Percentiles rank a stretch among this genome's conserved stretches.
These are phyloP conservation scores for Trinectes maculatus DNA, from an alignment of 2,113 vertebrate genomes.

Conservation along the genomic window DNA sequence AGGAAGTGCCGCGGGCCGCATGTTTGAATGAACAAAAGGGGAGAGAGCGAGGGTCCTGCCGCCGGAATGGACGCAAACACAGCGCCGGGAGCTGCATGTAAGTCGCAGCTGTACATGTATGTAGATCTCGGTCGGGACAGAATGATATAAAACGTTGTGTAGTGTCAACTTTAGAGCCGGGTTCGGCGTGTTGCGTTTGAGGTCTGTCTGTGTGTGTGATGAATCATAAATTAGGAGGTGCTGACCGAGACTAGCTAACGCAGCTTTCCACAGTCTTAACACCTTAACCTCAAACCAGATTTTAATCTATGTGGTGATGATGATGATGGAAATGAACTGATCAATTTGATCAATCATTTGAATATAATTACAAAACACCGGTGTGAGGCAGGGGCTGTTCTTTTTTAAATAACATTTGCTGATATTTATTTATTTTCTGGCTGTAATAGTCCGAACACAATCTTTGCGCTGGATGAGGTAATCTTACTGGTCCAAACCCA, in stretches of 20 bases:
- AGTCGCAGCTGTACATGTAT: conserved; percentile 61
- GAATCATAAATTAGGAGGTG: conserved; percentile 35
- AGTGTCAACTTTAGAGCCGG: not conserved
- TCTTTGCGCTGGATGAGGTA: conserved; percentile 73
- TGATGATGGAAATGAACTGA: too few species aligned
- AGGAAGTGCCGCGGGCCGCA: conserved; percentile 60
- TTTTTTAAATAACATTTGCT: too few species aligned
- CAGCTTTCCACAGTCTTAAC: conserved; percentile 1
- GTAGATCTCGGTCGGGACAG: too few species aligned
- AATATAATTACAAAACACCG: not conserved
- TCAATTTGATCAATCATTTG: too few species aligned
- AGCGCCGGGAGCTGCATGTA: conserved; percentile 67
- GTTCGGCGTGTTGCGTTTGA: not conserved
- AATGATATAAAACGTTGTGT: too few species aligned
- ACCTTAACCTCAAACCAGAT: not conserved
- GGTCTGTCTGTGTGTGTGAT: conserved; percentile 18
- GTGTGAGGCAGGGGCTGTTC: too few species aligned
- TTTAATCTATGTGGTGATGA: conserved; percentile 11
- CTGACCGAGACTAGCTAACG: not conserved
- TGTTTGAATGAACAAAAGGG: conserved; percentile 72
- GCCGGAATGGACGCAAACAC: conserved; percentile 68
- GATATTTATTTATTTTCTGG: not conserved
- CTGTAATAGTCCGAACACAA: conserved; percentile 53
- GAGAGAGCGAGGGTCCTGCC: conserved; percentile 60
- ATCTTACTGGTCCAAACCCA: conserved; percentile 60